Evolutionary conservation across 2,113 vertebrate species (phyloP).

Genomic region (Pseudopipra pipra): DNA sequence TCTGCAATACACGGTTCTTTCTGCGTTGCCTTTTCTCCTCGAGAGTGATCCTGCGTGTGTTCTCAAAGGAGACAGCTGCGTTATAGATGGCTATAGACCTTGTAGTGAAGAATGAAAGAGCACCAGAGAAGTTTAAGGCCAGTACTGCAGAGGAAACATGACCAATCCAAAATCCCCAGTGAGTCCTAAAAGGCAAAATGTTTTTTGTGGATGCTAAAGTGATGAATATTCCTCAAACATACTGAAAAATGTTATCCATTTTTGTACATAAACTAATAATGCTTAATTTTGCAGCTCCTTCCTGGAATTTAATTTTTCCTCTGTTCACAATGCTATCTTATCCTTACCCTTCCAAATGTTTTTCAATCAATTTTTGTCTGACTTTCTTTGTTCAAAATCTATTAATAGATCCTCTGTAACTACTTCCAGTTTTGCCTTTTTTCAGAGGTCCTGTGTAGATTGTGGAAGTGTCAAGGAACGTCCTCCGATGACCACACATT

Average conservation of each 20-base stretch:
- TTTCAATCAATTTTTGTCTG: background rate
- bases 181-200: background rate
- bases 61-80: too few species aligned
- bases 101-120: background rate
- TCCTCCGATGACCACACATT: background rate
- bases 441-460: background rate
- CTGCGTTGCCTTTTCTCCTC: too few species aligned
- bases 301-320: background rate
- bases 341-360: background rate
- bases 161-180: background rate
- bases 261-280: background rate
- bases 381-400: background rate
- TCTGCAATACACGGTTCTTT: too few species aligned
- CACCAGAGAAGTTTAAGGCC: background rate
- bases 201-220: background rate
- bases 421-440: background rate
- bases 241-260: background rate
- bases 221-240: background rate
- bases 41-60: too few species aligned
- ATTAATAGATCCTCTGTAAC: background rate
- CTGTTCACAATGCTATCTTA: background rate
- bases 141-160: background rate
- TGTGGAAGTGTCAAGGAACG: background rate
- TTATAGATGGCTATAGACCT: background rate
- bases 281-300: background rate